Evolutionary conservation across 2,113 vertebrate genomes (phyloP).

Genomic region (Trichomycterus rosablanca): DNA sequence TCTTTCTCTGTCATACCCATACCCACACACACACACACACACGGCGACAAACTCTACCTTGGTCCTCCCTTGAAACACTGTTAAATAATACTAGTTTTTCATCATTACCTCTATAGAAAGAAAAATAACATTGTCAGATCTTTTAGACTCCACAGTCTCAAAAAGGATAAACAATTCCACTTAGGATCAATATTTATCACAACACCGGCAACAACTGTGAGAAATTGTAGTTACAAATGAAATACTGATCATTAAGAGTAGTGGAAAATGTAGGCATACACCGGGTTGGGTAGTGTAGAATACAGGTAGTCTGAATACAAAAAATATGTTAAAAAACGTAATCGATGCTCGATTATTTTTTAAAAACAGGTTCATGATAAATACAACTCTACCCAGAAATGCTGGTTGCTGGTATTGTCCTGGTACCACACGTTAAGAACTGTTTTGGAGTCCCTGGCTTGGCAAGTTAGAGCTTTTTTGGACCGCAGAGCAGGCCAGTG

Average conservation of each 20-base stretch:
- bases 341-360: no score
- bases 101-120: slow-evolving; percentile 8
- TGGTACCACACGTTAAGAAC: no score
- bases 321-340: no score
- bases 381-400: no score
- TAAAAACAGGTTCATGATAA: no score
- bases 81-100: slow-evolving; percentile 6
- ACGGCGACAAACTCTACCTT: slow-evolving; percentile 3
- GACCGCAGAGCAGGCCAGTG: no score
- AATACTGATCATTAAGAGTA: slow-evolving; percentile 13
- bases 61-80: slow-evolving; percentile 3
- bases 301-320: no score
- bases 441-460: no score
- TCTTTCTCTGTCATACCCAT: neutral
- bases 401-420: no score
- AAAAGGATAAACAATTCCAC: slow-evolving; percentile 18
- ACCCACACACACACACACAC: slow-evolving; percentile 12
- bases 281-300: no score
- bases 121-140: no score
- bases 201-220: slow-evolving; percentile 40
- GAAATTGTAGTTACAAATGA: slow-evolving; percentile 33
- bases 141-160: neutral
- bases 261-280: neutral
- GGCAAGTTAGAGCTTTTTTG: no score
- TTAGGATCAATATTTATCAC: slow-evolving; percentile 38